Conservation (phyloP, 1,140 invertebrate genomes). For the Drosophila pectinifera region DNA sequence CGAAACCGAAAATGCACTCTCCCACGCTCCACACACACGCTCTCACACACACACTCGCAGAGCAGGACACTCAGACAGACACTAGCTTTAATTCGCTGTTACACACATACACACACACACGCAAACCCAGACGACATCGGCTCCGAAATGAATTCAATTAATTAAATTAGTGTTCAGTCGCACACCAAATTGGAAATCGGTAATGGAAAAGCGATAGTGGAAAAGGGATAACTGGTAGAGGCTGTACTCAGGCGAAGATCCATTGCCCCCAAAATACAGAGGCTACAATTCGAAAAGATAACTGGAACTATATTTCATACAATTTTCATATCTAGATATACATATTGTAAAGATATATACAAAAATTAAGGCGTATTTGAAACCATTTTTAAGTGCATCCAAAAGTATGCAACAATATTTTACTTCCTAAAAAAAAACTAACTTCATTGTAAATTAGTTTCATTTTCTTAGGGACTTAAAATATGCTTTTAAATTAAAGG, state of each 20-base stretch:
- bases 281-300: too few relatives aligned
- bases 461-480: too few relatives aligned
- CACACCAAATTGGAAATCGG: constrained; percentile 31
- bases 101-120: constrained; percentile 33
- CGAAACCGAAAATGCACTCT: constrained; percentile 68
- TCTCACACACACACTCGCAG: too few relatives aligned
- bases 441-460: too few relatives aligned
- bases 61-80: constrained; percentile 1
- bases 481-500: too few relatives aligned
- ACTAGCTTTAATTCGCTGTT: constrained; percentile 63
- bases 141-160: constrained; percentile 77
- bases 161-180: constrained; percentile 68
- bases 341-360: too few relatives aligned
- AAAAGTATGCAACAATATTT: neutral
- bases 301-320: too few relatives aligned
- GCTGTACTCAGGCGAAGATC: neutral
- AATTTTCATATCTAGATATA: too few relatives aligned
- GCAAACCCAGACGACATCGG: constrained; percentile 27
- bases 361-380: too few relatives aligned
- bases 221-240: neutral
- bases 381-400: too few relatives aligned
- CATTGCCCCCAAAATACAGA: neutral
- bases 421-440: neutral
- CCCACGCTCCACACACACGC: constrained; percentile 34
- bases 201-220: constrained; percentile 6